Base-by-base conservation (phyloP, 2,888 invertebrate genomes). In the Caenorhabditis angaria region DNA sequence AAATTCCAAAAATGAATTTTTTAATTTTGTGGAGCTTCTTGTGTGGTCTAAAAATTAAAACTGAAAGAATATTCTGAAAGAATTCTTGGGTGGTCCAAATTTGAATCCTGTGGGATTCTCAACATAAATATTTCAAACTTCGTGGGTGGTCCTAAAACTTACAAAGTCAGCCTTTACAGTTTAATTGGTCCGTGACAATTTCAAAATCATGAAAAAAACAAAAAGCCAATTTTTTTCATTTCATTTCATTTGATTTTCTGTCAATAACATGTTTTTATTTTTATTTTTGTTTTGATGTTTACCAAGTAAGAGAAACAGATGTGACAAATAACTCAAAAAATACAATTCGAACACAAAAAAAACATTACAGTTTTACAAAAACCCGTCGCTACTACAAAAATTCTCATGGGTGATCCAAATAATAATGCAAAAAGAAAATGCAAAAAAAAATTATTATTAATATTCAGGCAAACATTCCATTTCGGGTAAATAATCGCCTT, bases 401-500 rank as follows among this genome's bases (percentile, higher is more conserved):
- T 14, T 51, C 53, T 12, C 10, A 41, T 14, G 14, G 8, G 14
- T 10, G 53, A 14, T 20, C 10, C 10, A 20, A n/a, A 25, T 5
- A 54, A n/a, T 28, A 6, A 54, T 54, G 5, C 22, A 14, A 4
- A 27, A 22, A 18, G 25, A 10, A 14, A 14, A 10, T 28, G 12
- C 14, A 14, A 14, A 41, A 41, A 41, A 41, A 41, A 41, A 41
- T 14, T 3, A 14, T 10, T 41, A 41, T 6, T 41, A 10, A 18
- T 12, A 18, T 41, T n/a, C n/a, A n/a, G n/a, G 25, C 20, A 28
- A 56, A n/a, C 5, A 12, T 22, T 32, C 32, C 28, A 56, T 20
- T 10, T 28, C 48, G 4, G 50, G 59, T n/a, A 59, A 18, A 18
- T 20, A 14, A 22, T 59, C 56, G 12, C 59, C 59, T 24, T 59